Evolutionary conservation across 1,140 invertebrate species (phyloP), one percentile per base, ranked within the genome.

Genomic region (Helicoverpa zea): DNA sequence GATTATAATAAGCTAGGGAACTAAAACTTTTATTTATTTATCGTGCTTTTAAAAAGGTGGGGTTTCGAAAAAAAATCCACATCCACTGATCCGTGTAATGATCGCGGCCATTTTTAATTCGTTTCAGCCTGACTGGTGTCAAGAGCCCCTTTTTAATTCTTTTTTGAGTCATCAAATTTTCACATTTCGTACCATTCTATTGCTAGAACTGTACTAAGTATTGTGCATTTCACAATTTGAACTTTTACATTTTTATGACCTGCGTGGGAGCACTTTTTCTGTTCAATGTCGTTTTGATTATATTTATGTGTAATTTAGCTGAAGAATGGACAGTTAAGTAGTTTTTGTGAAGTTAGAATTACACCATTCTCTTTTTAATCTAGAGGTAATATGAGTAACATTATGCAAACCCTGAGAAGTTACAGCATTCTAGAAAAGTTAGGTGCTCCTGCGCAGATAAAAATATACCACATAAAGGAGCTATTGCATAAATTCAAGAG

Each of bases 221-320:
- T 29, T 64, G 63, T 43, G 5, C 35, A 64, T 64, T 4, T 43
- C n/a, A 9, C n/a, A 16, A 29, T 64, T 35, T 64, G 10, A 14
- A 64, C 63, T 64, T 64, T 64, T 64, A 64, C 30, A 3, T 64
- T 64, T 63, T 64, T 30, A 64, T 13, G 35, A 47, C n/a, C 30
- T 64, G 30, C 63, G 35, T 64, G 63, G 35, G 63, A 47, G 23
- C 14, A 61, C 58, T 30, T 30, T 61, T 64, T 64, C 35, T 64
- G 10, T 64, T n/a, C n/a, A 64, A 47, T 47, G 30, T 47, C 0
- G 7, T 64, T 47, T 43, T 47, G n/a, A 47, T 29, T 14, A 59
- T 23, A 29, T 61, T 30, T 16, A 64, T 4, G 35, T 14, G 29
- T 59, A 23, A 63, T 64, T 5, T 3, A 5, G 14, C 61, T 64